A percentile compares a stretch with the other conserved stretches of the same genome.
These are phyloP conservation scores for Toxonevra muliebris DNA, from an alignment of 2,888 invertebrate species.

Conservation along the genomic window DNA sequence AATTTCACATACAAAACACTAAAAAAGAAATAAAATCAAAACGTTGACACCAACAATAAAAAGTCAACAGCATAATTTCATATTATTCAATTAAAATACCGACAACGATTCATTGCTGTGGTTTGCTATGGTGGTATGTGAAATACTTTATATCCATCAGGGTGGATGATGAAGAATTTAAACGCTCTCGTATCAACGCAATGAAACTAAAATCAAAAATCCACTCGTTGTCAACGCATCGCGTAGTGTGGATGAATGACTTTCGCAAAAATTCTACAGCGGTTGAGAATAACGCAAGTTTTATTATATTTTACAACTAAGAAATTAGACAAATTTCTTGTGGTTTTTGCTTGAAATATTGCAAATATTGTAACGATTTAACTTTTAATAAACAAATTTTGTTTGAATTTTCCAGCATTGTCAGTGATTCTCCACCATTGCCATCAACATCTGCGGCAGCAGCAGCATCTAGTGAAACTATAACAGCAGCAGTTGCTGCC, in stretches of 20 bases:
- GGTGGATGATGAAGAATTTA: too few relatives aligned
- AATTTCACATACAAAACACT: too few relatives aligned
- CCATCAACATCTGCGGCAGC: slow-evolving; percentile 36
- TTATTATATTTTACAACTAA: too few relatives aligned
- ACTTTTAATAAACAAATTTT: too few relatives aligned
- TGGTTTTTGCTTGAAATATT: too few relatives aligned
- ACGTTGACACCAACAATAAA: background rate
- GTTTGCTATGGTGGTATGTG: too few relatives aligned
- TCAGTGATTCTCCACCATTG: slow-evolving; percentile 21
- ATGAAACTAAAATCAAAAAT: background rate
- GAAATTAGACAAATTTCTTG: too few relatives aligned
- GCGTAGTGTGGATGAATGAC: background rate
- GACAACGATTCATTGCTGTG: background rate
- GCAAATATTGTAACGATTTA: too few relatives aligned
- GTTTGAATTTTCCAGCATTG: slow-evolving; percentile 13
- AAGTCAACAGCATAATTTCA: background rate
- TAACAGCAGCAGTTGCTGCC: slow-evolving; percentile 36
- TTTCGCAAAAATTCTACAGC: too few relatives aligned
- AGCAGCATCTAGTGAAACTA: slow-evolving; percentile 39
- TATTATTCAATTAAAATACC: background rate
- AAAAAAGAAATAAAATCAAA: too few relatives aligned
- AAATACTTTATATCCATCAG: too few relatives aligned
- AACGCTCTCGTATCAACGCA: background rate
- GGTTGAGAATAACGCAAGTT: too few relatives aligned
- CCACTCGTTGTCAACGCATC: background rate